Conservation (phyloP, 2,113 vertebrate species). For the Burhinus bistriatus region DNA sequence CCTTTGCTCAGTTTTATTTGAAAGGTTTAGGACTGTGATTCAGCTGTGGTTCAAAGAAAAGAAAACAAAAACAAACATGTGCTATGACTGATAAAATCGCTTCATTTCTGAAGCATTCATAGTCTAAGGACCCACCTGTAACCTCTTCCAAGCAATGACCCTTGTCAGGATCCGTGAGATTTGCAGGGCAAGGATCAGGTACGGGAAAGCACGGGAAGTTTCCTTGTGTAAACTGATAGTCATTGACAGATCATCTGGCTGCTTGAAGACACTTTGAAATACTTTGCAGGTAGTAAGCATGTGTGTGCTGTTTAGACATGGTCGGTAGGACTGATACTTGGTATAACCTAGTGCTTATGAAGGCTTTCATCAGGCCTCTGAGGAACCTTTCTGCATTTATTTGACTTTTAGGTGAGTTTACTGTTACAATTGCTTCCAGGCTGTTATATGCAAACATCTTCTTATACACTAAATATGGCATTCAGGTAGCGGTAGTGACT, state of each 20-base stretch:
- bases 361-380: background rate
- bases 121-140: background rate
- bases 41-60: background rate
- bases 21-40: background rate
- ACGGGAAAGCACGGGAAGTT: background rate
- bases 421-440: background rate
- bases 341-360: background rate
- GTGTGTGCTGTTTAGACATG: background rate
- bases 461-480: background rate
- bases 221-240: background rate
- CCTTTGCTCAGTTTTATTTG: background rate
- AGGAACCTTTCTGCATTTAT: background rate
- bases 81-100: background rate
- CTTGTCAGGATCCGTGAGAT: background rate
- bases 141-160: background rate
- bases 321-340: background rate
- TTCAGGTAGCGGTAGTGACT: background rate
- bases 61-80: background rate
- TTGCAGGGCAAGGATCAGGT: background rate
- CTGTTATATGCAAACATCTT: background rate
- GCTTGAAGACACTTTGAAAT: background rate
- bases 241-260: background rate
- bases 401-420: background rate
- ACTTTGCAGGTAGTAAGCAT: background rate
- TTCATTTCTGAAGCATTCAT: background rate